Base-by-base conservation (phyloP, 2,797 vertebrate genomes). In the Tauraco hartlaubi region DNA sequence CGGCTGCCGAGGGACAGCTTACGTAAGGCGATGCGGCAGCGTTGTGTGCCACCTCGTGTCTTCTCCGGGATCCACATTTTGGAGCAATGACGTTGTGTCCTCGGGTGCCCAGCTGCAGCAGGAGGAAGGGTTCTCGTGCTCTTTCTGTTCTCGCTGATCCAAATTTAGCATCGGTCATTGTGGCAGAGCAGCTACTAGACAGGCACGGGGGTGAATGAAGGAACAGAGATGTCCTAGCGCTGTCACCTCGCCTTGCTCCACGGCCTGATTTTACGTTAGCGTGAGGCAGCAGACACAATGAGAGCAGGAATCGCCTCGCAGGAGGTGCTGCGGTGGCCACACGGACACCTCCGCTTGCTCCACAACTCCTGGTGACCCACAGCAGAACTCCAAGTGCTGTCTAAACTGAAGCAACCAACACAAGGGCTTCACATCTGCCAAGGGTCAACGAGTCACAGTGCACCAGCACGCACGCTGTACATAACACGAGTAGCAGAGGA, bases 31-130 rank as follows among this genome's bases (percentile, higher is more conserved):
- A 29, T 54, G 85, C 80, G 75, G 83, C 81, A 95, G 93, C 3
- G 3, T 41, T 1, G 87, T 87, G 81, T 94, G 95, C 96, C 95
- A 96, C 95, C 95, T 96, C 16, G 75, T 85, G 95, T 94, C 28
- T 43, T 75, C 82, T 91, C 55, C 3, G 54, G 66, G 94, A 91
- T 54, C 46, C 95, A 83, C 89, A 69, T 49, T 85, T 31, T 37
- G 35, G 51, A 92, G 83, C 46, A 41, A 43, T 17, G 64, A 76
- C 1, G 3, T 29, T 77, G 58, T 80, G 79, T 92, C 90, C 93
- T 86, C 39, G 3, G 41, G 72, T 72, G 11, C 69, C 73, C 85
- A 77, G 87, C 33, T 3, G 5, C 68, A 85, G 87, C 39, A 88
- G 51, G 55, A 92, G 59, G 56, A 49, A 80, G 29, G 43, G 20